Evolutionary conservation across 2,888 invertebrate species (phyloP), one percentile per base, ranked within the genome.

Genomic region (Crioceris asparagi): DNA sequence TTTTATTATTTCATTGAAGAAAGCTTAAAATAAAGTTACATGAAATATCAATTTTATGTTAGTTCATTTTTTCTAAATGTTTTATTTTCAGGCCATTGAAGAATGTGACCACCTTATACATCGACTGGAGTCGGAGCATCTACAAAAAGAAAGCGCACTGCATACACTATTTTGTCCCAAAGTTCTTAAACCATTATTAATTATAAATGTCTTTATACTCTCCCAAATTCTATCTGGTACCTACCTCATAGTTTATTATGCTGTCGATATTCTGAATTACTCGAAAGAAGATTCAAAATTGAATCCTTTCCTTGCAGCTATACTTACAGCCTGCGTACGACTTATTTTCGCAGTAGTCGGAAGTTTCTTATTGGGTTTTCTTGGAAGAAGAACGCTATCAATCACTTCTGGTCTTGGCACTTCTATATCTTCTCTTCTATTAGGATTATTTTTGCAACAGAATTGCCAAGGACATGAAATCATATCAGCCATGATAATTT

Each of bases 201-300:
- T 84, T 30, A 79, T 83, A 51, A 79, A 80, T 52, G 66, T 75
- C 1, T 83, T 84, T 64, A 79, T 80, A 56, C 61, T 79, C 47
- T 68, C 83, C 43, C 83, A 83, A 59, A 77, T 81, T 46, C 63
- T 79, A 26, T 79, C 82, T 3, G 84, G 84, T 32, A 83, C 83
- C 12, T 84, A 80, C 54, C 69, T 84, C 10, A 74, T 84, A 38
- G 79, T 84, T 37, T 84, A 83, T 63, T 84, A 84, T 55, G 83
- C 83, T 1, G 79, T 83, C 1, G 79, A 83, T 50, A 79, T 84
- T 38, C 69, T 83, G 6, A 63, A 70, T 5, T n/a, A n/a, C n/a
- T n/a, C n/a, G n/a, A n/a, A n/a, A n/a, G n/a, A n/a, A n/a, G n/a
- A n/a, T n/a, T n/a, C n/a, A n/a, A n/a, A n/a, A n/a, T n/a, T 68